phyloP scores from a whole-genome alignment of 2,888 invertebrate species.

The Encarsia formosa region DNA sequence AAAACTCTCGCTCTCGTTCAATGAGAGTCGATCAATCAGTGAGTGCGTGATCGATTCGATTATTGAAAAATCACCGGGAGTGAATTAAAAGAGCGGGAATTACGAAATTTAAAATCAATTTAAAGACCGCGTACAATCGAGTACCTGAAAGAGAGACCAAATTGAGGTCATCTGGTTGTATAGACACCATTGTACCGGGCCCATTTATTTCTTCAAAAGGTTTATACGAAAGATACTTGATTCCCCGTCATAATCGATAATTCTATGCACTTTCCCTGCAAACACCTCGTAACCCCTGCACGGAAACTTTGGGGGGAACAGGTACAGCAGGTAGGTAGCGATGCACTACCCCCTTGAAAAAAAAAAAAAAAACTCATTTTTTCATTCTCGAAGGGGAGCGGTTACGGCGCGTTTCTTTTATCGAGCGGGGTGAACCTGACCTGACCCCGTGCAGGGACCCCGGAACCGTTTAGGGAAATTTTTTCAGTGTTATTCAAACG shows the following conservation, averaged over 20 bases:
- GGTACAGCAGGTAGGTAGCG: slow-evolving; percentile 36
- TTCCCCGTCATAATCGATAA: slow-evolving; percentile 39
- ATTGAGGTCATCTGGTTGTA: too few relatives aligned
- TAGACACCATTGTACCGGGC: too few relatives aligned
- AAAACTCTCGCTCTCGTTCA: too few relatives aligned
- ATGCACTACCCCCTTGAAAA: slow-evolving; percentile 18
- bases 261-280: slow-evolving; percentile 38
- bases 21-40: too few relatives aligned
- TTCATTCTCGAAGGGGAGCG: too few relatives aligned
- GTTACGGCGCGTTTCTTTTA: slow-evolving; percentile 48
- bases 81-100: too few relatives aligned
- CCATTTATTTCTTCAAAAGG: too few relatives aligned
- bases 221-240: slow-evolving; percentile 45
- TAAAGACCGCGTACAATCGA: too few relatives aligned
- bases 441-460: slow-evolving; percentile 28
- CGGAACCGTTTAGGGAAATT: slow-evolving; percentile 51
- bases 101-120: too few relatives aligned
- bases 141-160: too few relatives aligned
- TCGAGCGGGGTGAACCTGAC: slow-evolving; percentile 41
- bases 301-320: slow-evolving; percentile 48
- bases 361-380: slow-evolving; percentile 14
- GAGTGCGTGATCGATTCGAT: too few relatives aligned
- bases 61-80: too few relatives aligned
- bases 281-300: slow-evolving; percentile 11
- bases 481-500: slow-evolving; percentile 50